phyloP scores from a whole-genome alignment of 2,888 invertebrate species.

The Dermolepida albohirtum region DNA sequence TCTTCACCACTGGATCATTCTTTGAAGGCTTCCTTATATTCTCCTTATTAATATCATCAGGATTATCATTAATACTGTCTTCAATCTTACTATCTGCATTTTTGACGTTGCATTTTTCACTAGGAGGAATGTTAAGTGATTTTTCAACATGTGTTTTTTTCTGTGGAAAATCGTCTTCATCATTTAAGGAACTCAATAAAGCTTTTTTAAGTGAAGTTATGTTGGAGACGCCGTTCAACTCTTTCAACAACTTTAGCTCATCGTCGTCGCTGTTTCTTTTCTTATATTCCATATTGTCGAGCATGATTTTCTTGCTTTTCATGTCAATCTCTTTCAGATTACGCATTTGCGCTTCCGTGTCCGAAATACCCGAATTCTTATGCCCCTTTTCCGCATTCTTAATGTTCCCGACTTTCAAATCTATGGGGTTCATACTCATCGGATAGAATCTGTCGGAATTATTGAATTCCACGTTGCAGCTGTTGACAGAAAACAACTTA shows the following conservation, averaged over 20 bases:
- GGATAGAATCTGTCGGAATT: slow-evolving; percentile 61
- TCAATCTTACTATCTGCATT: background rate
- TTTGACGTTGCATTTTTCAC: slow-evolving; percentile 6
- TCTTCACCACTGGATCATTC: too few species aligned
- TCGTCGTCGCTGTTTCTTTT: background rate
- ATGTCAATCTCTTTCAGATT: slow-evolving; percentile 13
- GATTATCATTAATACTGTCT: slow-evolving; percentile 13
- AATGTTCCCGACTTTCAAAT: slow-evolving; percentile 43
- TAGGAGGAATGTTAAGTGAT: slow-evolving; percentile 21
- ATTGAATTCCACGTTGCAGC: slow-evolving; percentile 54
- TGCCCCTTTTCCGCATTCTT: background rate
- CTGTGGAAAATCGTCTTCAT: background rate
- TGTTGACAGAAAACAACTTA: slow-evolving; percentile 60
- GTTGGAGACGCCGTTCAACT: slow-evolving; percentile 13
- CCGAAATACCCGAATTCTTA: background rate
- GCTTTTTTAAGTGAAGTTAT: slow-evolving; percentile 7
- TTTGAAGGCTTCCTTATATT: background rate
- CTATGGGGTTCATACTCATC: slow-evolving; percentile 59
- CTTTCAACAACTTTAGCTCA: slow-evolving; percentile 25
- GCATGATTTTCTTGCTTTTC: slow-evolving; percentile 16
- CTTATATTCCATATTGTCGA: slow-evolving; percentile 9
- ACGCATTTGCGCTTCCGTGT: slow-evolving; percentile 17
- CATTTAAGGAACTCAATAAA: slow-evolving; percentile 1
- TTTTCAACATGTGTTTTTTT: slow-evolving; percentile 2
- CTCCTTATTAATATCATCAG: slow-evolving; percentile 14